Conservation (phyloP, 2,797 vertebrate genomes). For the Eidolon dupreanum region DNA sequence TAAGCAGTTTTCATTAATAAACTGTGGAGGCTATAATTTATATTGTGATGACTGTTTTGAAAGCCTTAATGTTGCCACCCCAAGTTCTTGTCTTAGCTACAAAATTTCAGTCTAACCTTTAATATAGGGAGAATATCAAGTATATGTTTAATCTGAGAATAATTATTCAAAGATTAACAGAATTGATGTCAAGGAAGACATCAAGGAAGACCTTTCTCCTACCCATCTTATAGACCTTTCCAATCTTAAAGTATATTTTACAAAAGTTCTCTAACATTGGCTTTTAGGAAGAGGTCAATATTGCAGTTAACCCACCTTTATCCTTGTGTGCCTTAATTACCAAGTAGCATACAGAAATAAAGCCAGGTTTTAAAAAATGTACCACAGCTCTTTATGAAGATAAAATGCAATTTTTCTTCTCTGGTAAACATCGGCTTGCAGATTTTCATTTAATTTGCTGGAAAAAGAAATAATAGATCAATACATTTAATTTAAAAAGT, state of each 20-base stretch:
- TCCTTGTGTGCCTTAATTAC: not conserved
- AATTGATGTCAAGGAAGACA: not conserved
- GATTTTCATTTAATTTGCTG: constrained; percentile 86
- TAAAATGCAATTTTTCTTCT: constrained; percentile 1
- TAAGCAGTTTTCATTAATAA: not conserved
- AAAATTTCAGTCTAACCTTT: not conserved
- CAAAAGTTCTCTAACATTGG: not conserved
- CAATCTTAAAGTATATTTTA: not conserved
- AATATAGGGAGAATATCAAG: not conserved
- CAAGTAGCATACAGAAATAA: constrained; percentile 17
- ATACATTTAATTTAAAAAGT: constrained; percentile 20
- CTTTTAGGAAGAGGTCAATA: not conserved
- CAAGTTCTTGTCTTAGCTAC: not conserved
- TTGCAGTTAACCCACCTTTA: not conserved
- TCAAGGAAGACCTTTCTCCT: not conserved
- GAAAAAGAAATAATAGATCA: constrained; percentile 33
- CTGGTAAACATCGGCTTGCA: not conserved
- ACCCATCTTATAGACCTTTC: not conserved
- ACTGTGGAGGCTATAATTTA: not conserved
- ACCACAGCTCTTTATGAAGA: constrained; percentile 4
- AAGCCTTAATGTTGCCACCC: not conserved
- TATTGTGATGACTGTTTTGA: not conserved
- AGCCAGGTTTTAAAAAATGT: not conserved
- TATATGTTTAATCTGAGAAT: not conserved
- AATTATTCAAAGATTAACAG: not conserved